phyloP scores from a whole-genome alignment of 2,113 vertebrate genomes.

The Polypterus senegalus region DNA sequence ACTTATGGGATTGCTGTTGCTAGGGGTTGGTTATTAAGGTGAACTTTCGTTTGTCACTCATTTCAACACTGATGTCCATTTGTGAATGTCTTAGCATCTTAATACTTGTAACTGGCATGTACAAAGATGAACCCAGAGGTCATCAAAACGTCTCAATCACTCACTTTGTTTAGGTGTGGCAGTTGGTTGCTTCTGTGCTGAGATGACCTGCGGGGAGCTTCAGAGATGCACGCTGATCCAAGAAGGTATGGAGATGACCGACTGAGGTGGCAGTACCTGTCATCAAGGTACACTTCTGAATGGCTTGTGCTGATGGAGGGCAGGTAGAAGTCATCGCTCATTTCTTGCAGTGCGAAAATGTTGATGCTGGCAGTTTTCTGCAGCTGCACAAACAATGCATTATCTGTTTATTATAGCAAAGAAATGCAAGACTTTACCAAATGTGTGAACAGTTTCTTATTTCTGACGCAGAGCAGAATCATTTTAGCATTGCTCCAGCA shows the following conservation, averaged over 20 bases:
- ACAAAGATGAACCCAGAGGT: too few relatives aligned
- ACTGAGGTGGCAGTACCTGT: slow-evolving; percentile 30
- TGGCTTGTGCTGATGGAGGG: slow-evolving; percentile 33
- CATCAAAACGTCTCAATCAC: neutral
- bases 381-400: slow-evolving; percentile 22
- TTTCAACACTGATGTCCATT: slow-evolving; percentile 15
- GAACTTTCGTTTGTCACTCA: neutral
- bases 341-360: slow-evolving; percentile 2
- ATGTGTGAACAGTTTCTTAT: neutral
- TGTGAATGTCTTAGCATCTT: slow-evolving; percentile 14
- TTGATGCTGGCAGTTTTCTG: slow-evolving; percentile 14
- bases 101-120: too few relatives aligned
- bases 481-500: too few relatives aligned
- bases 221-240: slow-evolving; percentile 34
- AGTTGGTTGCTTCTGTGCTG: slow-evolving; percentile 30
- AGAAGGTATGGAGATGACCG: slow-evolving; percentile 43
- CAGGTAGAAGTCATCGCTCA: slow-evolving; percentile 32
- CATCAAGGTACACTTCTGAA: slow-evolving; percentile 21
- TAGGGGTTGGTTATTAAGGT: neutral
- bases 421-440: neutral
- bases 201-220: slow-evolving; percentile 36
- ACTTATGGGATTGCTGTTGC: neutral
- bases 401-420: neutral
- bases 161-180: neutral
- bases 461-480: neutral